Evolutionary conservation across 2,113 vertebrate species (phyloP), one percentile per base, ranked within the genome.

Genomic region (Chamaea fasciata): DNA sequence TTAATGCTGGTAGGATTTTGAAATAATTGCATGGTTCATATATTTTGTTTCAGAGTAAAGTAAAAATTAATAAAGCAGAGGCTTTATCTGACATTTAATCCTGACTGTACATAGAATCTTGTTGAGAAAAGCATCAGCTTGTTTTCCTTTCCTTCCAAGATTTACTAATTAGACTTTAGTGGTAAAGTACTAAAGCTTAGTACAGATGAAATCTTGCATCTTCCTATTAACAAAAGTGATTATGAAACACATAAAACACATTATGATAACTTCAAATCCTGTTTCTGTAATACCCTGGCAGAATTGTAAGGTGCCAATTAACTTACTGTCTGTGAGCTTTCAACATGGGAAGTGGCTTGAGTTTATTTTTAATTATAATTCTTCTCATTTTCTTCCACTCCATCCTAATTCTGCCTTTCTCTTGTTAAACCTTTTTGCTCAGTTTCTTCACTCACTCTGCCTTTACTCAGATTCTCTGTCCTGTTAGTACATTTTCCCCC

Each of bases 351-450:
- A 83, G 28, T 68, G n/a, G 22, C 15, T 82, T 6, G 18, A 41
- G 16, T 83, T 87, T 92, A 94, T 93, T 95, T 92, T 94, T 92
- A 86, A 73, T 90, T 86, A 53, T 41, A 57, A 85, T 94, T 89
- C 39, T 85, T 93, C 42, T 85, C 1, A 0, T 87, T 92, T 94
- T 91, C 75, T 94, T 73, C 67, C 42, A 92, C 63, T 69, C 35
- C 35, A 60, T 81, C 59, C 18, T 89, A 85, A 65, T 92, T 96
- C 69, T 92, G 26, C 56, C 27, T 64, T 89, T 96, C 65, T 63
- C 47, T 89, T 85, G 53, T 93, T 69, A 71, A 87, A 26, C 2
- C 12, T 33, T 87, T 83, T 68, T 80, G 17, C 16, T 90, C 20
- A 35, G 33, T 65, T 80, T 87, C 35, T 83, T 95, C 71, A 92